Base-by-base conservation (phyloP, 1,140 invertebrate genomes). In the Drosophila carrolli region DNA sequence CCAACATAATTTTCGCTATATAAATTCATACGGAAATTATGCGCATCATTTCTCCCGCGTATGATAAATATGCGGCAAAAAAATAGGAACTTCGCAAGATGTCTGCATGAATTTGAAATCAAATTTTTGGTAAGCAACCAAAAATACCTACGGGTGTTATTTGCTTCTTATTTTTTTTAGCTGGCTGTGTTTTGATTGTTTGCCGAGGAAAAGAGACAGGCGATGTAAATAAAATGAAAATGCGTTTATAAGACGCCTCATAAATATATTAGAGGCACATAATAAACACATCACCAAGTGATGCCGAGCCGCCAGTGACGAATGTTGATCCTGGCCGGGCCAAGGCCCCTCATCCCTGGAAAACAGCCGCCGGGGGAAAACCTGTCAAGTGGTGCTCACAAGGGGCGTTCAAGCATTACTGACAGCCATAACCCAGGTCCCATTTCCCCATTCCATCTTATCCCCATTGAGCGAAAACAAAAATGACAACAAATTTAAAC, bases 191-290 rank as follows among this genome's bases (percentile, higher is more conserved):
- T 57, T 41, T 57, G 67, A 71, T 58, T 71, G 67, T 41, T 71
- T 53, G 53, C 19, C 6, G 65, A 48, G 65, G 43, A 51, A 35
- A 10, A 23, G 43, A 59, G 63, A 59, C 53, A 59, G 82, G 68
- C 65, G 63, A 62, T 75, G 76, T 72, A 89, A 89, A 89, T 89
- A 84, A 89, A 89, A 89, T 89, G 80, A 71, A 89, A 89, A 89
- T 89, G 80, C 84, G 84, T 84, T 89, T 89, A 89, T 89, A 89
- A 89, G 84, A 86, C 77, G 84, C 80, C 83, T 89, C 84, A 89
- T 89, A 89, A 89, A 89, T 89, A 89, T 89, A 89, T 89, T 89
- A 89, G 77, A 61, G 84, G 73, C 85, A 75, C 84, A 89, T 89
- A 89, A 89, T 89, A 89, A 89, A 89, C 84, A 89, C 84, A 89